Evolutionary conservation across 2,797 vertebrate genomes (phyloP).

Genomic region (Triplophysa bombifrons): DNA sequence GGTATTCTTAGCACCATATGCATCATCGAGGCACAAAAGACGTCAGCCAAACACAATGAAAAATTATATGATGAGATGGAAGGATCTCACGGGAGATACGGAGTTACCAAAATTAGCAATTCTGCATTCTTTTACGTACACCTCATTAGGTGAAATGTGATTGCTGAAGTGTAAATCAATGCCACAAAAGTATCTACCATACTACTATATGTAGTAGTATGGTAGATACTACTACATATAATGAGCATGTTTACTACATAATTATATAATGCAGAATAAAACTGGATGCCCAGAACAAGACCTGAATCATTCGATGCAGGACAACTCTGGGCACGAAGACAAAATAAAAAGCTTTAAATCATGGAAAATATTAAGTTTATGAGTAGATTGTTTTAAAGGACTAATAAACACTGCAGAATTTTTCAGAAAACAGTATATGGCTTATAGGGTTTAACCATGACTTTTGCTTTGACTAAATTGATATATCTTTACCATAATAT

Average conservation of each 20-base stretch:
- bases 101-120: constrained; percentile 5
- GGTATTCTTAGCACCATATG: constrained; percentile 69
- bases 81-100: constrained; percentile 12
- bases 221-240: not conserved
- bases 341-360: not conserved
- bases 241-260: not conserved
- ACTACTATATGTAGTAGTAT: too few relatives aligned
- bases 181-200: not conserved
- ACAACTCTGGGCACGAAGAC: too few relatives aligned
- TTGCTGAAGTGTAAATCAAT: constrained; percentile 8
- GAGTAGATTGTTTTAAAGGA: not conserved
- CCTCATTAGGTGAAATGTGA: not conserved
- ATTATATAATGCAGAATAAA: not conserved
- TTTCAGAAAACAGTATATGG: too few relatives aligned
- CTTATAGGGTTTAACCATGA: too few relatives aligned
- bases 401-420: too few relatives aligned
- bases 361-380: not conserved
- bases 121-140: not conserved
- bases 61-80: constrained; percentile 35
- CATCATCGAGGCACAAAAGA: constrained; percentile 51
- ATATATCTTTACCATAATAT: not conserved
- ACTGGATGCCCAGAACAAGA: not conserved
- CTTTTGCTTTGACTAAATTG: not conserved
- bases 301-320: not conserved
- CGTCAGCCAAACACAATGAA: constrained; percentile 48